Evolutionary conservation across 2,797 vertebrate genomes (phyloP), one percentile per base, ranked within the genome.

Genomic region (Nannoperca obscura): DNA sequence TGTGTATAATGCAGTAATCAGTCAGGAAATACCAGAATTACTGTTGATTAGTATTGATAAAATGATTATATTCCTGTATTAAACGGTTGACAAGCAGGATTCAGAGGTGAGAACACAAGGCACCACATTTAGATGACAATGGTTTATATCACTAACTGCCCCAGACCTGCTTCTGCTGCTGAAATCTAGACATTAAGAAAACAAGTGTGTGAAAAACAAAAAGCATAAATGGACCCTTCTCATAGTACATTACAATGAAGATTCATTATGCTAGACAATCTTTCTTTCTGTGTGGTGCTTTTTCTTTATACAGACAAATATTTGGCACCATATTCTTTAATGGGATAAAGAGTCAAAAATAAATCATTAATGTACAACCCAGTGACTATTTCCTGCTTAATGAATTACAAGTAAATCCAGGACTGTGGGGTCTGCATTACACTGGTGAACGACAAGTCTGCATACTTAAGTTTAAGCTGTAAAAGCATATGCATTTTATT

Each of bases 401-500:
- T 5, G 13, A 81, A 55, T 14, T 38, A 52, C 17, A 65, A 58
- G 20, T 65, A 64, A 74, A 32, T 27, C 50, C 57, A 76, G 64
- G 59, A 70, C 50, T 67, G 71, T 3, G 27, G 47, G 46, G 15
- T 46, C 62, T 83, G 71, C 73, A 75, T 27, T 74, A 59, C 66
- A 80, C 53, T 19, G 19, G 64, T 68, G 52, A 84, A 74, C 5
- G n/a, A 74, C 14, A 84, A 36, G 81, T 88, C 58, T 87, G 77
- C 67, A 95, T 81, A 76, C 66, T 49, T 92, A 91, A 74, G 79
- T 88, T 85, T 81, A 92, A 94, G 92, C 78, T 95, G 95, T 92
- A 95, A 87, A 96, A 95, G 89, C 92, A 89, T 92, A 80, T 90
- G 91, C 89, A 77, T 78, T 92, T 94, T 95, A 92, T 92, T 93